These are phyloP conservation scores for Lepidurus packardi DNA, from an alignment of 1,140 invertebrate species.

Conservation along the genomic window DNA sequence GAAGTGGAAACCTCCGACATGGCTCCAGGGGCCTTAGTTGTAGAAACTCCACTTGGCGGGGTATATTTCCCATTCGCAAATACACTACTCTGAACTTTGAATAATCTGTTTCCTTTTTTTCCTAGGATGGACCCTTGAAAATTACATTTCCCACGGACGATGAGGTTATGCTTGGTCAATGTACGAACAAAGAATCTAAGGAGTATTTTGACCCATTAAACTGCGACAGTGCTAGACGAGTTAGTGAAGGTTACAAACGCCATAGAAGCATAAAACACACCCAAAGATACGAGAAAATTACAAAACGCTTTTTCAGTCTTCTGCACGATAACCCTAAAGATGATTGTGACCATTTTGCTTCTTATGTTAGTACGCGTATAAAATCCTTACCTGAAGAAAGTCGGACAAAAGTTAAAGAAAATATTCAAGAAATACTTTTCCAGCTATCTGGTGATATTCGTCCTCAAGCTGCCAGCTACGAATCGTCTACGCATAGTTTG, in stretches of 20 bases:
- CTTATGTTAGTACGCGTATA: neutral
- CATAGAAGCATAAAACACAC: neutral
- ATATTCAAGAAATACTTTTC: neutral
- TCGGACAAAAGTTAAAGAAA: neutral
- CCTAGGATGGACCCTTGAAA: neutral
- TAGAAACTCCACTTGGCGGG: neutral
- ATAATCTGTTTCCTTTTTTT: neutral
- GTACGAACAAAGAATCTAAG: neutral
- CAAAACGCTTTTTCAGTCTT: neutral
- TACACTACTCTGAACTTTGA: neutral
- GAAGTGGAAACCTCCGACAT: neutral
- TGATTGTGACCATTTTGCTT: constrained; percentile 10
- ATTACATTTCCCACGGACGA: neutral
- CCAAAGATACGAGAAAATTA: neutral
- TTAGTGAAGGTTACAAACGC: no score
- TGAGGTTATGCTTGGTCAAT: neutral
- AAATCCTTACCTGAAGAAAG: neutral
- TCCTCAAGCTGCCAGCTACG: neutral
- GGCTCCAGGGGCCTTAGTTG: neutral
- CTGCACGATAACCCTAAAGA: neutral
- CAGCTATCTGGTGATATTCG: neutral
- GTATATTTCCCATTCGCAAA: neutral
- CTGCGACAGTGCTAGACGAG: neutral
- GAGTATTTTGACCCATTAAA: neutral
- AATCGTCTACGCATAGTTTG: neutral